Evolutionary conservation across 1,140 invertebrate genomes (phyloP), one percentile per base, ranked within the genome.

Genomic region (Polypedilum vanderplanki): DNA sequence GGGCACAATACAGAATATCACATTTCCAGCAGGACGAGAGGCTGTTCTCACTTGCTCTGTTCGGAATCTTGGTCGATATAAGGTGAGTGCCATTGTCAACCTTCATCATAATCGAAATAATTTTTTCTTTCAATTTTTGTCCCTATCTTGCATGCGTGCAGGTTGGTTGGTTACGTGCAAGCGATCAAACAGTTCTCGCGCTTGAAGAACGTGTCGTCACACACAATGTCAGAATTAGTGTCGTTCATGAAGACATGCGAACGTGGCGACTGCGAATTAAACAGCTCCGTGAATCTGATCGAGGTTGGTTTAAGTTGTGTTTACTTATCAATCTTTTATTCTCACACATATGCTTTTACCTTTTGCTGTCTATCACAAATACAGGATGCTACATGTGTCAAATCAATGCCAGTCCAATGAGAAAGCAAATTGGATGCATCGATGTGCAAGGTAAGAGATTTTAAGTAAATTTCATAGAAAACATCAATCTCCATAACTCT

Each of bases 91-190:
- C 0, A 40, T 74, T 74, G 17, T 40, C 10, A 40, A 73, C 24
- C 41, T 74, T 64, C 41, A 40, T 74, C 74, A 64, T 17, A 3
- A 5, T 5, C 1, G 24, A 33, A 33, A n/a, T 64, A 70, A 74
- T 75, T 67, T 46, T 22, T 67, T 75, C 17, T 17, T 33, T 73
- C 8, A 12, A 74, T 74, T 75, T 73, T 1, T 40, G 3, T 24
- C 73, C 74, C 74, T 40, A 75, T 57, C 24, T 33, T n/a, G n/a
- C n/a, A 33, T 33, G 5, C 24, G 8, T 70, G 15, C 82, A 96
- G 94, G 93, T 96, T 24, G 93, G 92, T n/a, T 96, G 94, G 94
- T 87, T 96, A 78, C 88, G 91, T 79, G 91, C 90, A 0, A 93
- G 94, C 78, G 93, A 95, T 80, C 93, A 96, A 83, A 95, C 93